These are phyloP conservation scores for Clytia hemisphaerica DNA, from an alignment of 30 jellyfish, hydroid and myxozoan species.

Conservation along the genomic window DNA sequence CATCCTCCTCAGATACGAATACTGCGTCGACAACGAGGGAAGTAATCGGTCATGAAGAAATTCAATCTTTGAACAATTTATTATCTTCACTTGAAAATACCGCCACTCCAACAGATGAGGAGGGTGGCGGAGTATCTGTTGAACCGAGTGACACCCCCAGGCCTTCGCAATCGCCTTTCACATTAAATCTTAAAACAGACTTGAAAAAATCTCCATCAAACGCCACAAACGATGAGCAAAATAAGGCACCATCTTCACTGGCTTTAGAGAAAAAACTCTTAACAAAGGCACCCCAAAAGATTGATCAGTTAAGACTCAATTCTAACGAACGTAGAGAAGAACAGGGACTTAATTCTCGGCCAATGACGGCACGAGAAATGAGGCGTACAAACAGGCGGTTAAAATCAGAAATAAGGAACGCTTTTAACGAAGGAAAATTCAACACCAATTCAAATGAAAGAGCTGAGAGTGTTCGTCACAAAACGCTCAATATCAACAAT, in stretches of 20 bases:
- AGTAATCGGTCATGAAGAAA: no score
- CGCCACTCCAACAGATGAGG: no score
- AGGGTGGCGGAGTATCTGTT: no score
- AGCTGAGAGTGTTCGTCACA: no score
- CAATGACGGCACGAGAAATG: conserved; percentile 34
- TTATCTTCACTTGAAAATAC: no score
- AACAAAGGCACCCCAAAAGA: conserved; percentile 30
- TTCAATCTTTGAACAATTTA: no score
- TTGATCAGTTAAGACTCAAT: conserved; percentile 13
- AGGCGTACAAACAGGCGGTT: conserved; percentile 33
- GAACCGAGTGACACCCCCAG: neutral
- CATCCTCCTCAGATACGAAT: no score
- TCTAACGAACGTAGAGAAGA: neutral
- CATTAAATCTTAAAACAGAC: conserved; percentile 17
- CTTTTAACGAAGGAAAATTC: conserved; percentile 37
- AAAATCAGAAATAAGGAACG: conserved; percentile 31
- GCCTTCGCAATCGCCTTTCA: neutral
- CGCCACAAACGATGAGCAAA: neutral
- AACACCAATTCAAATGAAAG: no score
- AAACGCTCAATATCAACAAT: no score
- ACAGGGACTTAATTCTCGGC: no score
- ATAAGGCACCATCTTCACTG: conserved; percentile 29
- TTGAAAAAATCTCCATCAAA: neutral
- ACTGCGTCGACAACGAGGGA: no score
- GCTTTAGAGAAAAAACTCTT: conserved; percentile 21